Evolutionary conservation across 2,888 invertebrate genomes (phyloP), one percentile per base, ranked within the genome.

Genomic region (Polymixis flavicincta): DNA sequence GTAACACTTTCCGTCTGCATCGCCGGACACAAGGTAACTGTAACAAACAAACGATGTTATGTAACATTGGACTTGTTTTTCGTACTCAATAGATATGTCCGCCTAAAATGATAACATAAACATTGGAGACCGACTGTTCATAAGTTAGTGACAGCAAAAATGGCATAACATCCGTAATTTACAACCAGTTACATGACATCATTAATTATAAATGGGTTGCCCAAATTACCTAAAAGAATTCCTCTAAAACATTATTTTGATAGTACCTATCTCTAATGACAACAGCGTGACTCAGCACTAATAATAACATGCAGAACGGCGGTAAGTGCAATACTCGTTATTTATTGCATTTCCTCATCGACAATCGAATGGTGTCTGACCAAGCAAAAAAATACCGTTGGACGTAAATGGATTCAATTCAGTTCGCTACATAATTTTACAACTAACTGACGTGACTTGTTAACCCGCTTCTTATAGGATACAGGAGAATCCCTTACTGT

Each of bases 1-100:
- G 94, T 99, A 99, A 89, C 99, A 98, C 95, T 99, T 99, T 17
- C 99, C 99, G 96, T 99, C 99, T 0, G 99, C 99, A 94, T 99
- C 99, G 1, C 99, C 99, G 0, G 99, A 99, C 71, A 99, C 98
- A 59, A 99, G 96, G 93, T 99, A 99, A 90, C 99, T 99, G 95
- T 28, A 97, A 97, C 92, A 93, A 94, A 76, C 78, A 61, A 84
- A 54, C 50, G 14, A 66, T 25, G 14, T 74, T 77, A 70, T 67
- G 54, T 80, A 74, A 77, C 65, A 55, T 42, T 48, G 45, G 0
- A 11, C 45, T 70, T 67, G 61, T 48, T 60, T 71, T 70, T 72
- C 69, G 55, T 66, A 60, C 13, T 42, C 14, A 60, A 14, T 59
- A 54, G 28, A 28, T 50, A 70, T 57, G 14, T 45, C 59, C 32